A percentile compares a stretch with the other conserved stretches of the same genome.
These are phyloP conservation scores for Atherinosoma microstoma DNA, from an alignment of 2,797 vertebrate genomes.

Conservation along the genomic window DNA sequence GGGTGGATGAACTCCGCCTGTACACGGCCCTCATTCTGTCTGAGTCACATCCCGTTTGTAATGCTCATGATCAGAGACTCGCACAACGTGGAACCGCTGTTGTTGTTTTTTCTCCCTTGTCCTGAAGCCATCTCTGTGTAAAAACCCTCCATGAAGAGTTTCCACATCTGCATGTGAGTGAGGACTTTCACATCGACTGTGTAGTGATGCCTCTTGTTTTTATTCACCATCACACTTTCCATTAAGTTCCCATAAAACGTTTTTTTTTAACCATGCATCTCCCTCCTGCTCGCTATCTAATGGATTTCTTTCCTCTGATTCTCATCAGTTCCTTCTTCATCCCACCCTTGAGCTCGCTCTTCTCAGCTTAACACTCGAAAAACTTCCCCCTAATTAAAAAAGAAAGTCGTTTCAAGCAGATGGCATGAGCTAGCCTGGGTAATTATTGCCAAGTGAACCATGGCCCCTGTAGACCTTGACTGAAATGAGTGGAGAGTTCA, in stretches of 20 bases:
- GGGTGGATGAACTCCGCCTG: conserved; percentile 53
- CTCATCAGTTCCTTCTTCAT: conserved; percentile 33
- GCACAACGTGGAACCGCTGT: conserved; percentile 14
- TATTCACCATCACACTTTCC: conserved; percentile 20
- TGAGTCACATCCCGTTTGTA: conserved; percentile 64
- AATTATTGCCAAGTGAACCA: conserved; percentile 75
- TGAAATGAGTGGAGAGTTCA: conserved; percentile 52
- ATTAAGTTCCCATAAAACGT: conserved; percentile 34
- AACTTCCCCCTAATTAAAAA: conserved; percentile 73
- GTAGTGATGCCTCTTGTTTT: conserved; percentile 32
- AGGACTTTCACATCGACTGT: conserved; percentile 23
- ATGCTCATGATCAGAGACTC: conserved; percentile 24
- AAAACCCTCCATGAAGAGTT: not conserved
- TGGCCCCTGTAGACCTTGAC: conserved; percentile 60
- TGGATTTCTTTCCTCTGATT: conserved; percentile 22
- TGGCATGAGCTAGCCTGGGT: conserved; percentile 68
- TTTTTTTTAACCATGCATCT: conserved; percentile 49
- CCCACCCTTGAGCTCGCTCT: conserved; percentile 6
- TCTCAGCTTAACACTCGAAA: conserved; percentile 54
- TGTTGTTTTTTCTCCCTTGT: conserved; percentile 30
- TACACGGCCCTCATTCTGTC: conserved; percentile 47
- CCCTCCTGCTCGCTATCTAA: conserved; percentile 27
- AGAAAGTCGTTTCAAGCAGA: conserved; percentile 73
- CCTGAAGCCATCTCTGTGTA: conserved; percentile 2
- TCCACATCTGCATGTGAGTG: not conserved